Percentiles rank a stretch among this genome's conserved stretches.
Conservation (phyloP, 2,888 invertebrate genomes). For the Tanytarsus gracilentus region DNA sequence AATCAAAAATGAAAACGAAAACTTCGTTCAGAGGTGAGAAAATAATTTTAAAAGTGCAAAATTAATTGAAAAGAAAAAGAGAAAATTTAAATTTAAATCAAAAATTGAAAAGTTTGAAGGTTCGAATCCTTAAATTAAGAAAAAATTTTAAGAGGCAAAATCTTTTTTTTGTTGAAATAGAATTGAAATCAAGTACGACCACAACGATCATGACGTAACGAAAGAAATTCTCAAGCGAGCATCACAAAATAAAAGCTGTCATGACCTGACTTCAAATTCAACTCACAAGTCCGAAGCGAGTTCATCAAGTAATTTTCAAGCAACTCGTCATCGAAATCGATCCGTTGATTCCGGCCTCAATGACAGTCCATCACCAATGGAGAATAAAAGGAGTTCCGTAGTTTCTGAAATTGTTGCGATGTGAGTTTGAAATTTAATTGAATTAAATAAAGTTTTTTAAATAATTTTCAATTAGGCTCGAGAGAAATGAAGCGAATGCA, state of each 20-base stretch:
- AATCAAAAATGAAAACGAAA: too few relatives aligned
- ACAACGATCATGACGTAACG: neutral
- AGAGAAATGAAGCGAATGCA: slow-evolving; percentile 27
- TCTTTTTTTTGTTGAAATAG: neutral
- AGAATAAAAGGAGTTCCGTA: slow-evolving; percentile 1
- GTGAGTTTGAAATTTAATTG: neutral
- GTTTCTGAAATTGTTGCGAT: slow-evolving; percentile 21
- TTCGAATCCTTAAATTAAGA: too few relatives aligned
- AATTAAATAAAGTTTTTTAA: too few relatives aligned
- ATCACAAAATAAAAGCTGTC: too few relatives aligned
- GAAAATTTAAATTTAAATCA: too few relatives aligned
- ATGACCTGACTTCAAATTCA: too few relatives aligned
- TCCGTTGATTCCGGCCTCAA: slow-evolving; percentile 4
- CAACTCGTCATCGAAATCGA: neutral
- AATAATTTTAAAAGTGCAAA: too few relatives aligned
- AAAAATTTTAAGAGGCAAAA: too few relatives aligned
- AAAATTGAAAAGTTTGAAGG: too few relatives aligned
- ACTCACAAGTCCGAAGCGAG: too few relatives aligned
- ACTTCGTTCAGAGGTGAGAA: neutral
- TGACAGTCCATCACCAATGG: neutral
- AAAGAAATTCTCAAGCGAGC: too few relatives aligned
- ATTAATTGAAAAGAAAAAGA: too few relatives aligned
- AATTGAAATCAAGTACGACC: neutral
- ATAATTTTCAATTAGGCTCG: slow-evolving; percentile 12
- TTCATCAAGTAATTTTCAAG: neutral